Conservation (phyloP, 2,113 vertebrate genomes). For the Andinoacara biseriatus region DNA sequence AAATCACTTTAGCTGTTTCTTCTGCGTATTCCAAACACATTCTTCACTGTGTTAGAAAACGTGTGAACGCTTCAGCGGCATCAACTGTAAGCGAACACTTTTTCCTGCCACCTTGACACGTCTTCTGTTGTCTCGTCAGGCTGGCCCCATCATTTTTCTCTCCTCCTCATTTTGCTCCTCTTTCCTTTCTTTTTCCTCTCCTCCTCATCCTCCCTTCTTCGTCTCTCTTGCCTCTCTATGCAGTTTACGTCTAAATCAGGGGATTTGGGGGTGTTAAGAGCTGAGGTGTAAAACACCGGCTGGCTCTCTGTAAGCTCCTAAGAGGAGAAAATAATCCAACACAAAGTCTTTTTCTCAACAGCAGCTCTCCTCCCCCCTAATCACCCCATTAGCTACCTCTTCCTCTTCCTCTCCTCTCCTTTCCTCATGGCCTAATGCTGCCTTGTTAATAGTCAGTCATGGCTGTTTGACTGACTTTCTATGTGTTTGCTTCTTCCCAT, state of each 20-base stretch:
- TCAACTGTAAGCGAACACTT: slow-evolving; percentile 12
- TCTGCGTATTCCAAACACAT: neutral
- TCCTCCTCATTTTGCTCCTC: too few relatives aligned
- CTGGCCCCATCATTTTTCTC: too few relatives aligned
- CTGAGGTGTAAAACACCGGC: slow-evolving; percentile 69
- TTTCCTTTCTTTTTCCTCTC: too few relatives aligned
- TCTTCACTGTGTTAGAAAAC: neutral
- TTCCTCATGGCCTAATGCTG: neutral
- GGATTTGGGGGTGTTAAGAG: slow-evolving; percentile 71
- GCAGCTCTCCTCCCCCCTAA: slow-evolving; percentile 60
- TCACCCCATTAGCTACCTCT: slow-evolving; percentile 55
- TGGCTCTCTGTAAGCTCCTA: slow-evolving; percentile 66
- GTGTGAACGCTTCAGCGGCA: slow-evolving; percentile 1
- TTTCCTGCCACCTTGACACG: neutral
- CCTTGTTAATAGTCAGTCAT: neutral
- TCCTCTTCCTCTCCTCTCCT: neutral
- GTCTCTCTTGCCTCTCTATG: slow-evolving; percentile 35
- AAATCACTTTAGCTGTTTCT: neutral
- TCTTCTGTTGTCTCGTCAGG: neutral
- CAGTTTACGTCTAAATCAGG: slow-evolving; percentile 67
- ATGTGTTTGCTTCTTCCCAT: neutral
- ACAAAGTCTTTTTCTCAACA: slow-evolving; percentile 68
- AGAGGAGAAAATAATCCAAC: slow-evolving; percentile 71
- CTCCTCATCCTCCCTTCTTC: neutral
- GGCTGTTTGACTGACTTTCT: neutral